Evolutionary conservation across 2,888 invertebrate species (phyloP).

Genomic region (Toxonevra muliebris): DNA sequence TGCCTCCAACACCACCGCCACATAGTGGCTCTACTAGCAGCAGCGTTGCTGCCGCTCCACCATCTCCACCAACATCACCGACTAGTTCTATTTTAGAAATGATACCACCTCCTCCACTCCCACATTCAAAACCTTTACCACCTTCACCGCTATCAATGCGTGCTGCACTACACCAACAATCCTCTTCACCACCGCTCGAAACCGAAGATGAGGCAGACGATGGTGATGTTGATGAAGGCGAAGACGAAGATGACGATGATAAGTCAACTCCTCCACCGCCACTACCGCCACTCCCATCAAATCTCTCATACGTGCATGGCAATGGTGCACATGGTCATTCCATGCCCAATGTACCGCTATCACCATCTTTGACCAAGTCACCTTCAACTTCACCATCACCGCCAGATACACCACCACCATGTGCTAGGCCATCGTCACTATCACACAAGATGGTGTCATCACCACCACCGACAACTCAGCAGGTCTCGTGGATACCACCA

Average conservation of each 20-base stretch:
- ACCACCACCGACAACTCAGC: conserved; percentile 49
- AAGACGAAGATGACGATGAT: conserved; percentile 52
- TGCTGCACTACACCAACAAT: conserved; percentile 29
- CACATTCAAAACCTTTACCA: conserved; percentile 32
- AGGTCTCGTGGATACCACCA: conserved; percentile 46
- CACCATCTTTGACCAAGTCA: conserved; percentile 54
- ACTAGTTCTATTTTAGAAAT: conserved; percentile 54
- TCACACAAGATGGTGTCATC: conserved; percentile 52
- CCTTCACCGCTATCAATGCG: conserved; percentile 33
- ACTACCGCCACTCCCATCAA: conserved; percentile 59
- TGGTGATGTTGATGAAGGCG: conserved; percentile 43
- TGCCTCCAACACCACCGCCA: conserved; percentile 58
- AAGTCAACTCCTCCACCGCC: conserved; percentile 58
- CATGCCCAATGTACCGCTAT: conserved; percentile 24
- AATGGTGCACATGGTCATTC: conserved; percentile 31
- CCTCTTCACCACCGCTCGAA: conserved; percentile 40
- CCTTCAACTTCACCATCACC: conserved; percentile 62
- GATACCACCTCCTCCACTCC: conserved; percentile 55
- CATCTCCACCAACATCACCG: conserved; percentile 50
- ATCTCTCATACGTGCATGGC: conserved; percentile 58
- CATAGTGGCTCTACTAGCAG: conserved; percentile 46
- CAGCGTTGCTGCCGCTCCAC: conserved; percentile 46
- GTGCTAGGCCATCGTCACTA: conserved; percentile 43
- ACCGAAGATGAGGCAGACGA: conserved; percentile 47
- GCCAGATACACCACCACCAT: conserved; percentile 60